Evolutionary conservation across 2,888 invertebrate genomes (phyloP), one percentile per base, ranked within the genome.

Genomic region (Acanthosepion pharaonis): DNA sequence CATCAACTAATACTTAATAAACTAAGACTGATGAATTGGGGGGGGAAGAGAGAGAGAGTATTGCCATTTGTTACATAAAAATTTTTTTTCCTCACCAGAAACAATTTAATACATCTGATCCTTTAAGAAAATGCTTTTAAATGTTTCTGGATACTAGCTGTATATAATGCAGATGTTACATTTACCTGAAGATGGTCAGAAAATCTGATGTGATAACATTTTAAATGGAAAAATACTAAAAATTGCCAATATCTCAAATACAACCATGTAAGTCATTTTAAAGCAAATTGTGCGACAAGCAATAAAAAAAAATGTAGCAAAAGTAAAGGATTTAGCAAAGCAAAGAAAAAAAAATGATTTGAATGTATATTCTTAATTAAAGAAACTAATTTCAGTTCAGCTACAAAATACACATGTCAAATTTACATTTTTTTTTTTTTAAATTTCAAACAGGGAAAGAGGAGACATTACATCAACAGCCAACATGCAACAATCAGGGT

Each of bases 381-480:
- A 23, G 20, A 23, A 23, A 59, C 59, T 59, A 59, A 78, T 78
- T 78, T n/a, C 78, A 78, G 0, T 11, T 78, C 5, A 8, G n/a
- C 78, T 78, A 28, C 78, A n/a, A 28, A n/a, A 9, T n/a, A n/a
- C 15, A 78, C 59, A 59, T 59, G 6, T 23, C 23, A 78, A 78
- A 78, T n/a, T n/a, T n/a, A 78, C n/a, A 78, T n/a, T n/a, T 25
- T 25, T 59, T 23, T 25, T 23, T 23, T 28, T 78, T 78, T 11
- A 78, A 28, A n/a, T n/a, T n/a, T 78, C 78, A 78, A 64, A 78
- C 15, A 8, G n/a, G 18, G 20, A 59, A 59, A 23, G 20, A 59
- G 59, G 78, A 78, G n/a, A n/a, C n/a, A 78, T 78, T 78, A n/a
- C n/a, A n/a, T 78, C 78, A 78, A 78, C 78, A 78, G 78, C 78